A percentile compares a stretch with the other conserved stretches of the same genome.
phyloP scores from a whole-genome alignment of 2,113 vertebrate species.

The Nipponia nippon region DNA sequence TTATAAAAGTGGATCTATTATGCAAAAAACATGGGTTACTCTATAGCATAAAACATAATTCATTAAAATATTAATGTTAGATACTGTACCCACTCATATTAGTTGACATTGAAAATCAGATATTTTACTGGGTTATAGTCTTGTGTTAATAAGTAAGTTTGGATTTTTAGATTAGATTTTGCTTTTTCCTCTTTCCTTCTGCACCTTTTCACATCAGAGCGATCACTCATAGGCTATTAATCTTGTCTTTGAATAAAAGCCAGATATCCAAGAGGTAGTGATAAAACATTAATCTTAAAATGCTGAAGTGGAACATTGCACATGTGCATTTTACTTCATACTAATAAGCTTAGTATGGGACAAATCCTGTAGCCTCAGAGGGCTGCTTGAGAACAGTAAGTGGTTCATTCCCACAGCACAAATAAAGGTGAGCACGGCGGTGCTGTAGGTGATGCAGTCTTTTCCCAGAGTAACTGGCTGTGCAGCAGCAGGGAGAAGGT shows the following conservation, averaged over 20 bases:
- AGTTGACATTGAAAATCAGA: neutral
- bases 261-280: neutral
- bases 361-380: neutral
- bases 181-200: neutral
- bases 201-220: neutral
- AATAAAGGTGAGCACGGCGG: neutral
- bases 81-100: neutral
- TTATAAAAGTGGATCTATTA: neutral
- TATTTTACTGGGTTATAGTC: neutral
- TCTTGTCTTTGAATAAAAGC: slow-evolving; percentile 19
- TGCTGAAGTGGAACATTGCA: neutral
- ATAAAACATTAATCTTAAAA: slow-evolving; percentile 25
- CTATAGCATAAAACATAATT: neutral
- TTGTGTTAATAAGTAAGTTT: neutral
- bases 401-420: neutral
- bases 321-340: neutral
- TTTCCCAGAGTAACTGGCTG: neutral
- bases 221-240: neutral
- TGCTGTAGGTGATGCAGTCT: neutral
- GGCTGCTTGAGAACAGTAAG: neutral
- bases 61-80: neutral
- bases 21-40: neutral
- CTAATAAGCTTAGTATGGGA: neutral
- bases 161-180: neutral
- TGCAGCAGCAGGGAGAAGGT: neutral